phyloP scores from a whole-genome alignment of 2,888 invertebrate genomes.

The Aproaerema taeniolella region DNA sequence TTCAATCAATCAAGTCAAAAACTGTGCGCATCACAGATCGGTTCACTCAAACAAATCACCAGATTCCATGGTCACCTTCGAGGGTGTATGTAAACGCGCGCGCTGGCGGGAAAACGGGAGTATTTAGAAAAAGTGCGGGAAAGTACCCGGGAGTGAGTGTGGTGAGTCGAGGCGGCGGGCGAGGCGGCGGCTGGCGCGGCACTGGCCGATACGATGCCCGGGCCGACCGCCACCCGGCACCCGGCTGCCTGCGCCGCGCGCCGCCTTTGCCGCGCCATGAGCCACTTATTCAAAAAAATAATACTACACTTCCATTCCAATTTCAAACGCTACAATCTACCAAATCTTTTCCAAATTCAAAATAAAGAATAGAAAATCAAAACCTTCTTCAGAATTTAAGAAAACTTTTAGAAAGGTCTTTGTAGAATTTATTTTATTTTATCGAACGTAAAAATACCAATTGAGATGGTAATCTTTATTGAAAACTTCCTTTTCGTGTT shows the following conservation, averaged over 20 bases:
- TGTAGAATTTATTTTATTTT: too few species aligned
- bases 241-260: constrained; percentile 20
- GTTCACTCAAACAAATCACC: constrained; percentile 17
- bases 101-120: constrained; percentile 22
- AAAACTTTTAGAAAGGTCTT: too few species aligned
- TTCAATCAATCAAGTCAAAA: constrained; percentile 12
- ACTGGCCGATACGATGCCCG: constrained; percentile 45
- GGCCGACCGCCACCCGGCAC: constrained; percentile 29
- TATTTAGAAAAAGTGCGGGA: constrained; percentile 33
- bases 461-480: too few species aligned
- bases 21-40: constrained; percentile 13
- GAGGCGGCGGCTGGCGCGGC: constrained; percentile 42
- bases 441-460: too few species aligned
- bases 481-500: too few species aligned
- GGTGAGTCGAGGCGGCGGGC: constrained; percentile 34
- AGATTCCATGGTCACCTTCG: constrained; percentile 13
- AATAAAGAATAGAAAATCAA: too few species aligned
- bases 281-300: too few species aligned
- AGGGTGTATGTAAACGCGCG: constrained; percentile 7
- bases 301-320: too few species aligned
- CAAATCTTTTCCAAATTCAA: too few species aligned
- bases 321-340: too few species aligned
- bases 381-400: too few species aligned
- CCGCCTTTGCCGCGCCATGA: background rate
- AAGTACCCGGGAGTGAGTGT: constrained; percentile 42